Evolutionary conservation across 2,113 vertebrate species (phyloP), one percentile per base, ranked within the genome.

Genomic region (Reinhardtius hippoglossoides): DNA sequence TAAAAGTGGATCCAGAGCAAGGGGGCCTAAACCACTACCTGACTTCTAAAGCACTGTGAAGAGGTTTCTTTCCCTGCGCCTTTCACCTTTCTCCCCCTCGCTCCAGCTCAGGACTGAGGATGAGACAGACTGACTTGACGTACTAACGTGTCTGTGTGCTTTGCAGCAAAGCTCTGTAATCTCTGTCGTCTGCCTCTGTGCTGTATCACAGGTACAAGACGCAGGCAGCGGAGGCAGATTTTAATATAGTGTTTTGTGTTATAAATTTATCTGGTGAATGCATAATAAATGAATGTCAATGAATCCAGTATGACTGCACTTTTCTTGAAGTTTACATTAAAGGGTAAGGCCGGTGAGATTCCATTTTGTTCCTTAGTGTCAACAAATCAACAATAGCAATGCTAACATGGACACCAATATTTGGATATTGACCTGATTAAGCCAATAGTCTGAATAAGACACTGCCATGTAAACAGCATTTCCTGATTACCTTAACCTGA

Each of bases 91-190:
- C 66, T 68, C 60, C 31, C 63, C 24, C 63, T 66, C 14, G 42
- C 10, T 56, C 24, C 50, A 23, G 70, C 78, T 77, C 68, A 69
- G 76, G 81, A 81, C 83, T 46, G 78, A 74, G 62, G 67, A 76
- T 9, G 72, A 73, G 63, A 56, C 58, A 31, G 68, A 76, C 20
- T 61, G 61, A 78, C 56, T 71, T 24, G 74, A 82, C 21, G 48
- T 82, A 82, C 71, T 84, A 90, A 91, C 63, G 67, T 87, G 80
- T 85, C 66, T 59, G 57, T 87, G 87, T 89, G 88, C 82, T 89
- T 92, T 90, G 87, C 86, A 90, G 82, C 86, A 91, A 91, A 92
- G 89, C 88, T 91, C 74, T 83, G 78, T 83, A 83, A 67, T 67
- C 48, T 76, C 75, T 73, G 61, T 68, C 27, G 57, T 74, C 76